These are phyloP conservation scores for Amphipyra berbera DNA, from an alignment of 2,888 invertebrate genomes.

Conservation along the genomic window DNA sequence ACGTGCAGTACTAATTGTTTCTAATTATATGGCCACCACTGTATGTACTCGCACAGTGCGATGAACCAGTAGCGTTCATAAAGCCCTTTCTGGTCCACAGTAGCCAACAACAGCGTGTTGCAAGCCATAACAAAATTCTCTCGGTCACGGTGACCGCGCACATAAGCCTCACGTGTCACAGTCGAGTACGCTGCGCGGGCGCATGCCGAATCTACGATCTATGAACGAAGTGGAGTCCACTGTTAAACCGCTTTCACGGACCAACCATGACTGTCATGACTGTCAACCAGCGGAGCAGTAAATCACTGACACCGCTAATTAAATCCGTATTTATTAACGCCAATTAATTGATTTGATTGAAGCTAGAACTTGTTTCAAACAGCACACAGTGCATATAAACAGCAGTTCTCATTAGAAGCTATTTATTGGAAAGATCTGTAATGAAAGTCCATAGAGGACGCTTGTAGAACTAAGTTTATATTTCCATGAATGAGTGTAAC, in stretches of 20 bases:
- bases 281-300: slow-evolving; percentile 52
- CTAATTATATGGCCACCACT: too few species aligned
- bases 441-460: slow-evolving; percentile 11
- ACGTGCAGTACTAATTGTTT: too few species aligned
- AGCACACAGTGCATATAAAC: too few species aligned
- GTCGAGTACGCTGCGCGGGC: slow-evolving; percentile 66
- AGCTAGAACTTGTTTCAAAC: slow-evolving; percentile 14
- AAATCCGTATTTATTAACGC: slow-evolving; percentile 47
- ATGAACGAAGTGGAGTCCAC: slow-evolving; percentile 15
- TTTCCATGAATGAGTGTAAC: slow-evolving; percentile 3
- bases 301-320: slow-evolving; percentile 56
- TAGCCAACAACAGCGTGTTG: slow-evolving; percentile 57
- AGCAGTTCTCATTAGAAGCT: slow-evolving; percentile 19
- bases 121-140: slow-evolving; percentile 74
- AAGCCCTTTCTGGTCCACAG: slow-evolving; percentile 59
- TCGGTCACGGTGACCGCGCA: slow-evolving; percentile 77
- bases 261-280: slow-evolving; percentile 51
- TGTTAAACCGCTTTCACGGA: slow-evolving; percentile 47
- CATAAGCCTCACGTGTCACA: slow-evolving; percentile 75
- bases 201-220: slow-evolving; percentile 53
- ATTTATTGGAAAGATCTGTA: slow-evolving; percentile 15
- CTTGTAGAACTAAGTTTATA: slow-evolving; percentile 5
- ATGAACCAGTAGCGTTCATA: slow-evolving; percentile 44
- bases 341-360: slow-evolving; percentile 41
- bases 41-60: slow-evolving; percentile 13